Base-by-base conservation (phyloP, 2,113 vertebrate species). In the Cebus imitator region DNA sequence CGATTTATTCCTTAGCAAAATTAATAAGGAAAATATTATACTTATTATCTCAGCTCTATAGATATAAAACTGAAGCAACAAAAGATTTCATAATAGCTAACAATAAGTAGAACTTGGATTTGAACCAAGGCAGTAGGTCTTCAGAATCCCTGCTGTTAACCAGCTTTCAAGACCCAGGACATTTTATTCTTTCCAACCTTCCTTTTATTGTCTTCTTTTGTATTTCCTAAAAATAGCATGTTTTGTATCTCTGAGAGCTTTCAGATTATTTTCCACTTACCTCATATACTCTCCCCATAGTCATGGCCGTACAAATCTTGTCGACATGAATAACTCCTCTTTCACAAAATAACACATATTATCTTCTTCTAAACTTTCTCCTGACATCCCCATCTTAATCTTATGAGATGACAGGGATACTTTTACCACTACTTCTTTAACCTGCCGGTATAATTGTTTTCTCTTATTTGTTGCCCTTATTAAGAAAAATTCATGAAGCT, bases 41-140 rank as follows among this genome's bases (percentile, higher is more conserved):
- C 85, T 73, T 35, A 30, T 52, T 23, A 83, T 83, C 7, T 90
- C 45, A 80, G 21, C 55, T 80, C 35, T 27, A 75, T 3, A 92
- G 23, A 43, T 89, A 73, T 50, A 73, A 89, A 79, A 92, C 23
- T 89, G 32, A 85, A 20, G 23, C 57, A 92, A 6, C 83, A 73
- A 95, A 92, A 45, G 30, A 58, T 78, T 78, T 58, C 75, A 43
- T 88, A 61, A 61, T 12, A 88, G 84, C 12, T 73, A 95, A 95
- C 21, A 72, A 72, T 37, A 18, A 2, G 18, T 76, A 88, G 50
- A 89, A 76, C 35, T 84, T 88, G 52, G 78, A 92, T 84, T 84
- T 85, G 40, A 72, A 89, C 30, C 16, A 80, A 84, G 25, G 50
- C 32, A 82, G 5, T 40, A 70, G 20, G 25, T 80, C 23, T 95